Base-by-base conservation (phyloP, 2,113 vertebrate genomes). In the Nyctibius bracteatus region DNA sequence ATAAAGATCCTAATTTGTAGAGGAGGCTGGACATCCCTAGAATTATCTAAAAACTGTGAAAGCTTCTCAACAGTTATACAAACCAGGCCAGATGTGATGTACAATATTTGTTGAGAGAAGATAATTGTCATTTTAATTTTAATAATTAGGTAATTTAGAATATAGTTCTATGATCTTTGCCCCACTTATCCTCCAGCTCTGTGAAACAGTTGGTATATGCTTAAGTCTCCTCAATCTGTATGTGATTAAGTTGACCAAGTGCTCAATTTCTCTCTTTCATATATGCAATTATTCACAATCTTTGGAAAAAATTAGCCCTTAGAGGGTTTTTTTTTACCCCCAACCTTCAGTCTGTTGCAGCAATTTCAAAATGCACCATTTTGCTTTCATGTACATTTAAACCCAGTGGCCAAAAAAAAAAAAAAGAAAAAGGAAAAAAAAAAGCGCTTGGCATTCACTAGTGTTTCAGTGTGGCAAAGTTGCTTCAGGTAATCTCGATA, bases 391-490 rank as follows among this genome's bases (percentile, higher is more conserved):
- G 28, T 62, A 63, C 67, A 84, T 90, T 94, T 91, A 59, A 95
- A 82, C 43, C 39, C 75, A 94, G 41, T 71, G 73, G 49, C 10
- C 39, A 28, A 70, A 65, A 13, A 66, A 44, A 19, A 44, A 23
- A 33, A 43, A 43, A 14, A 14, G 41, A 43, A 3, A 3, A n/a
- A 31, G 52, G 0, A 3, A 12, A 58, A n/a, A 86, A 94, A 92
- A 90, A 41, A 35, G 33, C 8, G 66, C 90, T 95, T 86, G 88
- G 77, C 80, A 66, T 92, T 86, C 79, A 62, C 79, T 82, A 10
- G 88, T 96, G 91, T 94, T 94, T 78, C 59, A 66, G 19, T 89
- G 93, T 97, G 88, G 74, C 86, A 81, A 86, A 84, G 33, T 67
- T 90, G 94, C 90, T 90, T 92, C 86, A 70, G 85, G 73, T 96